These are phyloP conservation scores for Suillia variegata DNA, from an alignment of 2,888 invertebrate genomes.

Conservation along the genomic window DNA sequence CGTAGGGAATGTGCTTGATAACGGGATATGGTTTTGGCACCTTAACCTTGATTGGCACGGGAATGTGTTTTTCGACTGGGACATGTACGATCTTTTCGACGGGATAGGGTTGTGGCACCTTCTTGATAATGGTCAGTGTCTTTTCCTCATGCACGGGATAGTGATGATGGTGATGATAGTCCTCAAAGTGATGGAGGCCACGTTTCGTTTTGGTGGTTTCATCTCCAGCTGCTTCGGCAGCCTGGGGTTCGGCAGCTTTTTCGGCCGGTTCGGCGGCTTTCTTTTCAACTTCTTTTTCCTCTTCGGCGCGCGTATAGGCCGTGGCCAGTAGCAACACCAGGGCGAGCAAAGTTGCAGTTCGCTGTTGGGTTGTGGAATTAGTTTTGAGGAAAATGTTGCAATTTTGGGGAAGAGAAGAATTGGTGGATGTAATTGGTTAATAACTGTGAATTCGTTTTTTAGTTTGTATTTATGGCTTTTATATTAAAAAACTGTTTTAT, in stretches of 20 bases:
- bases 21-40: conserved; percentile 77
- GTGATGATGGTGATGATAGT: conserved; percentile 56
- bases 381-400: neutral
- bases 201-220: conserved; percentile 77
- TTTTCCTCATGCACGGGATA: conserved; percentile 65
- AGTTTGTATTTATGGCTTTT: neutral
- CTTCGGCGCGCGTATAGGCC: conserved; percentile 61
- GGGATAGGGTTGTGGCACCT: conserved; percentile 73
- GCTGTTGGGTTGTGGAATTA: too few species aligned
- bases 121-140: conserved; percentile 75
- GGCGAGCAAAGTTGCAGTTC: conserved; percentile 62
- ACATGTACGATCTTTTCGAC: conserved; percentile 68
- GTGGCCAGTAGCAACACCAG: conserved; percentile 66
- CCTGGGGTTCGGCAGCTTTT: conserved; percentile 53
- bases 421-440: too few species aligned
- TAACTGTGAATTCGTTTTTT: neutral
- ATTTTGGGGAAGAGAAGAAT: neutral
- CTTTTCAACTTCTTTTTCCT: conserved; percentile 66
- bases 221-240: conserved; percentile 57
- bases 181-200: conserved; percentile 68
- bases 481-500: neutral
- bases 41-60: conserved; percentile 68
- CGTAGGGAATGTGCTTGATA: conserved; percentile 71
- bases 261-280: conserved; percentile 46
- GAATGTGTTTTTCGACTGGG: conserved; percentile 70